Evolutionary conservation across 2,113 vertebrate genomes (phyloP).

Genomic region (Aleadryas rufinucha): DNA sequence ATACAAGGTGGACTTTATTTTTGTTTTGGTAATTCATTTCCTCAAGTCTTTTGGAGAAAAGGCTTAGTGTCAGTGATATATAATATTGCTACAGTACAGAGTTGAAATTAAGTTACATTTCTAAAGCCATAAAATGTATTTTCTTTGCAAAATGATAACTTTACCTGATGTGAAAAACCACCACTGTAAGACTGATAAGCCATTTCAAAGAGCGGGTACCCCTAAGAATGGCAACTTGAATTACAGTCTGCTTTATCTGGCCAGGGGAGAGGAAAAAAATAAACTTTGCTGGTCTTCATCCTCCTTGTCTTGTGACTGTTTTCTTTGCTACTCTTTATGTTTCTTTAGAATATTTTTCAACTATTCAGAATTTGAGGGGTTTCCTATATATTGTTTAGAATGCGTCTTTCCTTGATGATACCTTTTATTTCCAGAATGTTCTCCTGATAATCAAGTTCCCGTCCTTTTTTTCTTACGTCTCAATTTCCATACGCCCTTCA

Average conservation of each 20-base stretch:
- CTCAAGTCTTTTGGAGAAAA: not conserved
- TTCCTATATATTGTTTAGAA: not conserved
- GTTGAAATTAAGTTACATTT: not conserved
- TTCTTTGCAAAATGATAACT: not conserved
- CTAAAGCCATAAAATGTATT: not conserved
- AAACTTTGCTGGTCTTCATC: not conserved
- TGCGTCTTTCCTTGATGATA: not conserved
- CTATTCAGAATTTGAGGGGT: not conserved
- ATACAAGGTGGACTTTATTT: not conserved
- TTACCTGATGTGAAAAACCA: not conserved
- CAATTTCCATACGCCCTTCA: not conserved
- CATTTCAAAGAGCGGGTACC: not conserved
- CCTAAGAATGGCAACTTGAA: not conserved
- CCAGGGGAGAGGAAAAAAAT: accelerated
- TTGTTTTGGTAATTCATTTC: not conserved
- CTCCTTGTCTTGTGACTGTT: not conserved
- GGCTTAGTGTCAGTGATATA: not conserved
- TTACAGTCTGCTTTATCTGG: not conserved
- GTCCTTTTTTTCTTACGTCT: not conserved
- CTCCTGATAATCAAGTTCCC: not conserved
- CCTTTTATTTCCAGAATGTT: not conserved
- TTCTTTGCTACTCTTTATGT: not conserved
- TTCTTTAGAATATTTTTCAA: not conserved
- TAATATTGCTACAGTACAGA: not conserved
- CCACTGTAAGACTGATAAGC: not conserved